Evolutionary conservation across 2,113 vertebrate genomes (phyloP), one percentile per base, ranked within the genome.

Genomic region (Solenodon paradoxus): DNA sequence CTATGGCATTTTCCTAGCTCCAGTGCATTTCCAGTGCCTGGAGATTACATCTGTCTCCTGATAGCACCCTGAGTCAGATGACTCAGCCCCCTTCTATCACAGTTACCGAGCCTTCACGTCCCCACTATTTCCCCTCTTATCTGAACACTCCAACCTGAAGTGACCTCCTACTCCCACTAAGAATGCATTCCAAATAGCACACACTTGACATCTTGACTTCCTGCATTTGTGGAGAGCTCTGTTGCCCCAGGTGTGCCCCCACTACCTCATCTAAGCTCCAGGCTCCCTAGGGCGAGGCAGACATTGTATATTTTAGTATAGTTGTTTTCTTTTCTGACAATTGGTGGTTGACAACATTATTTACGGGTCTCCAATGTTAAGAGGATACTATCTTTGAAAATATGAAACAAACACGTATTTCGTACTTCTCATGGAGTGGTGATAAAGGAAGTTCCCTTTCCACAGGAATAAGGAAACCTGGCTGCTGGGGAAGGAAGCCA

Each of bases 371-470:
- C n/a, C 83, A 49, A 45, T 68, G 24, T 66, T 82, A 64, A 19
- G n/a, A 35, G n/a, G 32, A 80, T 53, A 49, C 15, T 88, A 35
- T 85, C 89, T 69, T 86, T 68, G 47, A 82, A 95, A 77, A 88
- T 68, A 82, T 28, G 30, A 66, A 82, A 59, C 42, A n/a, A 68
- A 47, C 2, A 15, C 57, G 32, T 16, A 66, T 82, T 88, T 92
- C 9, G 13, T 2, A 61, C 7, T 22, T 82, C 26, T 12, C 8
- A 40, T 68, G 24, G 30, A 26, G 7, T 59, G 47, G 9, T 28
- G n/a, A 28, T 84, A 78, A 42, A 61, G 30, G n/a, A 78, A n/a
- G 7, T 51, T 78, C 61, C 5, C 7, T 69, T 69, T 78, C 22
- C 22, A 35, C 4, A 22, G n/a, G 30, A 61, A 42, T 16, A 16